Base-by-base conservation (phyloP, 1,140 invertebrate genomes). In the Brachionus sp. region DNA sequence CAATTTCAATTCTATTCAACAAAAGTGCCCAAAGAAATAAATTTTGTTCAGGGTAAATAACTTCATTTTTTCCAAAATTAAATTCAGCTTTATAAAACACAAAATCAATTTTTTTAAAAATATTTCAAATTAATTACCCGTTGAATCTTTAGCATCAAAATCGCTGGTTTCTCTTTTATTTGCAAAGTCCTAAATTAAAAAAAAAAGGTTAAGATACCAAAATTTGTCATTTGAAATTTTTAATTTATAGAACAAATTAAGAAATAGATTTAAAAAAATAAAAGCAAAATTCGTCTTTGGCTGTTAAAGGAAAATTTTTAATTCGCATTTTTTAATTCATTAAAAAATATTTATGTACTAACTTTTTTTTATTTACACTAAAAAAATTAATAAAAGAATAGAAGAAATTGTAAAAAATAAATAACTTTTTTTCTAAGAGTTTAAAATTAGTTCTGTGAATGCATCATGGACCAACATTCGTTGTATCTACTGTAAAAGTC, bases 21-120 rank as follows among this genome's bases (percentile, higher is more conserved):
- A 89, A 82, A 3, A 88, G 64, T 13, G 88, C 87, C 87, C 87
- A 89, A 2, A 89, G 44, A 84, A 89, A 88, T 62, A 89, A 84
- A 42, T 89, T 86, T 50, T 84, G 84, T 37, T 87, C 86, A 42
- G 88, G 87, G 82, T 84, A 53, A n/a, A 85, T 84, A 85, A 87
- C 77, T 25, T 80, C 77, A 62, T 80, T 80, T 80, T 80, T 80
- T 80, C 77, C 77, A 66, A 80, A 80, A 35, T 39, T 66, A 64
- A 80, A 64, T 35, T 80, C 77, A 62, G 19, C 77, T 80, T 42
- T 39, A 16, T 29, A 29, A 3, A 29, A 3, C 29, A n/a, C 29
- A 50, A 75, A 75, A 75, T 64, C n/a, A 53, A 50, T 35, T 53
- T 23, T 16, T 19, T 39, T 13, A 4, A 57, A 53, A 78, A 64